Percentiles rank a stretch among this genome's conserved stretches.
These are phyloP conservation scores for Sogatella furcifera DNA, from an alignment of 1,140 invertebrate genomes.

Conservation along the genomic window DNA sequence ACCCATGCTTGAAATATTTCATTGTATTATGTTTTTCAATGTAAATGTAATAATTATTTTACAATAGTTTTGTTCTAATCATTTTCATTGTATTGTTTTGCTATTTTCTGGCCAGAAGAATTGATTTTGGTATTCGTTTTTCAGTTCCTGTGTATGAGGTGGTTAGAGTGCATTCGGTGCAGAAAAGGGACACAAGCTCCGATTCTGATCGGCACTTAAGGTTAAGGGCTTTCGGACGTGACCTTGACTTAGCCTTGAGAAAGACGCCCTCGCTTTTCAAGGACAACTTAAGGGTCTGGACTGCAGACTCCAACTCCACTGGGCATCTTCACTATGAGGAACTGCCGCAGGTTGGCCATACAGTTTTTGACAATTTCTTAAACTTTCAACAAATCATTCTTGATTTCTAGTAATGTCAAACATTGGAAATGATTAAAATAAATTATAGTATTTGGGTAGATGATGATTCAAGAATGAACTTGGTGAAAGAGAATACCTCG, in stretches of 20 bases:
- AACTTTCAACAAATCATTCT: neutral
- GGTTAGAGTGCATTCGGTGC: conserved; percentile 35
- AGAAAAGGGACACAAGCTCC: conserved; percentile 21
- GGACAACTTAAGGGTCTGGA: conserved; percentile 50
- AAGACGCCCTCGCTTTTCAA: conserved; percentile 59
- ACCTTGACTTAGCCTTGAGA: conserved; percentile 57
- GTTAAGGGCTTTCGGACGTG: conserved; percentile 63
- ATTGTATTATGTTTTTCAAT: no score
- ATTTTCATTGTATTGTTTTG: neutral
- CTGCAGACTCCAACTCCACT: conserved; percentile 19
- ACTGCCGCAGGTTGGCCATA: conserved; percentile 20
- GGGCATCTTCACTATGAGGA: conserved; percentile 20
- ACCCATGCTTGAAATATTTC: no score
- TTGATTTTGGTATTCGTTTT: conserved; percentile 4
- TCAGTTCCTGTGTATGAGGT: conserved; percentile 52
- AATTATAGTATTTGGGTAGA: no score
- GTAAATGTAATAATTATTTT: no score
- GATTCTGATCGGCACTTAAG: conserved; percentile 46
- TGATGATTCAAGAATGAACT: no score
- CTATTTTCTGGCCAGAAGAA: neutral
- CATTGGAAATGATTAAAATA: no score
- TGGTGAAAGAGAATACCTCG: no score
- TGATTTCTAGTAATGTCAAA: neutral
- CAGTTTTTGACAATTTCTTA: neutral
- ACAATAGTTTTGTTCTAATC: neutral